Conservation (phyloP, 2,888 invertebrate species). For the Drosophila kambysellisi region DNA sequence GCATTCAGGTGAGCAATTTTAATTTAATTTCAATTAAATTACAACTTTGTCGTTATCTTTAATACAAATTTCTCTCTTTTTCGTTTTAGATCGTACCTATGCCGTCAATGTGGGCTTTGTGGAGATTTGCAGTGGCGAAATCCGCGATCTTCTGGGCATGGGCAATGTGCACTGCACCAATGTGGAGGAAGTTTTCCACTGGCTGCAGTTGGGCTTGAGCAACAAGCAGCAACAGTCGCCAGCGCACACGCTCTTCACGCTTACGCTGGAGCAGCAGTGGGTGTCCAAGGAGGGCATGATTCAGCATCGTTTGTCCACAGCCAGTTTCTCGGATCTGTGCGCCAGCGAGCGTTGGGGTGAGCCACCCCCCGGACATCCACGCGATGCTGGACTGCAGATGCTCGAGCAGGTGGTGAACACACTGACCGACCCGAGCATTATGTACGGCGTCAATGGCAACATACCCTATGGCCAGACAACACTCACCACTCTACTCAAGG, state of each 20-base stretch:
- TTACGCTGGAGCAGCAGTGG: conserved; percentile 91
- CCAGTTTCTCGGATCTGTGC: conserved; percentile 90
- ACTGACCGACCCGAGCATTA: conserved; percentile 86
- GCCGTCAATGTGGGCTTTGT: conserved; percentile 90
- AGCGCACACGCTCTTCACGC: conserved; percentile 89
- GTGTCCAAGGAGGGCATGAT: conserved; percentile 88
- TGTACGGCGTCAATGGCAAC: conserved; percentile 83
- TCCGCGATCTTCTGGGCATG: conserved; percentile 87
- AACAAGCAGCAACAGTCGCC: conserved; percentile 79
- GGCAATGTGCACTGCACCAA: conserved; percentile 87
- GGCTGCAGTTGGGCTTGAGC: conserved; percentile 88
- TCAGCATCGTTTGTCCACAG: conserved; percentile 90
- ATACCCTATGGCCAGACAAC: conserved; percentile 88
- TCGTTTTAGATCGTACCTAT: conserved; percentile 87
- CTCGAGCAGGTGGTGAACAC: conserved; percentile 89
- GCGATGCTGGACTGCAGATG: conserved; percentile 88
- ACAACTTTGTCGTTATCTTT: too few relatives aligned
- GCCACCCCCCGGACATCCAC: conserved; percentile 85
- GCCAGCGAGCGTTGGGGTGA: conserved; percentile 86
- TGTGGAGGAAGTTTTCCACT: conserved; percentile 90
- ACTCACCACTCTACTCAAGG: conserved; percentile 89
- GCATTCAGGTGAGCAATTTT: conserved; percentile 83
- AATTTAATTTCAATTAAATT: background rate
- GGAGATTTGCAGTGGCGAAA: conserved; percentile 89
- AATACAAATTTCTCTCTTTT: background rate